These are phyloP conservation scores for Micrastur ruficollis DNA, from an alignment of 2,797 vertebrate genomes.

Conservation along the genomic window DNA sequence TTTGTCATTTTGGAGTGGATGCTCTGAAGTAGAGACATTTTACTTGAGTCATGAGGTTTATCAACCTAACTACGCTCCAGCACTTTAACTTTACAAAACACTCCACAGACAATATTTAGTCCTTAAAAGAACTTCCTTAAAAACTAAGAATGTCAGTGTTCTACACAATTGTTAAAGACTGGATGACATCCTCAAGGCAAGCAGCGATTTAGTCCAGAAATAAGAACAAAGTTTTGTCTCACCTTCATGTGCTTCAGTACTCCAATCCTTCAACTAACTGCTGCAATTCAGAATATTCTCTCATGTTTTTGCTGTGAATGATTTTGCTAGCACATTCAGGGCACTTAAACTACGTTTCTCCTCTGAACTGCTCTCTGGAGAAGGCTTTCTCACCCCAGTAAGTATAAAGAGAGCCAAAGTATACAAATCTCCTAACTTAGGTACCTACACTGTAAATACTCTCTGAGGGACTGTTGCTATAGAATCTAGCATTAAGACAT, in stretches of 20 bases:
- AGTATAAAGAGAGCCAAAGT: conserved; percentile 4
- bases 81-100: background rate
- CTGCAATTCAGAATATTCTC: conserved; percentile 8
- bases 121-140: conserved; percentile 8
- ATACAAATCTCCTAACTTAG: conserved; percentile 42
- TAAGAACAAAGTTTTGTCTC: background rate
- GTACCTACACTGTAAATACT: conserved; percentile 20
- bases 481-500: background rate
- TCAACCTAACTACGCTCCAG: background rate
- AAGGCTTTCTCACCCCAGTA: conserved; percentile 27
- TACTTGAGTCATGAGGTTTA: background rate
- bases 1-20: conserved; percentile 17
- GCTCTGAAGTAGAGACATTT: background rate
- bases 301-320: background rate
- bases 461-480: conserved; percentile 12
- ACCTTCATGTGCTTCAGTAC: background rate
- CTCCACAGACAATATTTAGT: background rate
- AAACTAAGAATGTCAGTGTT: background rate
- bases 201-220: background rate
- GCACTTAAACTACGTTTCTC: conserved; percentile 19
- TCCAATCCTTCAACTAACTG: background rate
- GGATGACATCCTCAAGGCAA: background rate
- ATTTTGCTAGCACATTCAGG: background rate
- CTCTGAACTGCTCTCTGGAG: conserved; percentile 44
- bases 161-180: background rate